Evolutionary conservation across 2,888 invertebrate genomes (phyloP), one percentile per base, ranked within the genome.

Genomic region (Ophion costatus): DNA sequence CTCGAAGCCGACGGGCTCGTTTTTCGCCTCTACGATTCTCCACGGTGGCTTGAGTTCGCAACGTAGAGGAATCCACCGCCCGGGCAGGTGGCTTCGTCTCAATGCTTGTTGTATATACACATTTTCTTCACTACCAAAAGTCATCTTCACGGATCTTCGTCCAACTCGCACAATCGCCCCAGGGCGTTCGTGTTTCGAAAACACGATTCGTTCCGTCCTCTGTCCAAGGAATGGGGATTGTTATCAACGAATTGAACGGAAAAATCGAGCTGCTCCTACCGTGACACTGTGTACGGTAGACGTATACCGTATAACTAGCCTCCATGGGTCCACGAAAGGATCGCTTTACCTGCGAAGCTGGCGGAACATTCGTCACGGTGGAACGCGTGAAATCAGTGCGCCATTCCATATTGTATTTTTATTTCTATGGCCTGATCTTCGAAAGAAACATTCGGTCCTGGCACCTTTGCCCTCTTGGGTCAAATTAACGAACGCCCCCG

Each of bases 151-250:
- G 85, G 82, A 83, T 71, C n/a, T n/a, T n/a, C 71, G 51, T 81
- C 76, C 67, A 63, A 9, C 38, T 38, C 38, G 75, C 80, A 87
- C 87, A 88, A 90, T 89, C 85, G 86, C 85, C 77, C 82, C 87
- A 89, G 90, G 88, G 88, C 88, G 87, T 88, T 86, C 87, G 86
- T 92, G 90, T 92, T 93, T 91, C 89, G 90, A 92, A 92, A 92
- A 92, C 92, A 91, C 89, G 69, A 93, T 93, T 93, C 91, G 92
- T 92, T 93, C 91, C 91, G 86, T 89, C 80, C 64, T 70, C 76
- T 38, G 80, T 66, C 71, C 57, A 75, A 82, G 75, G 56, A 71
- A 51, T 79, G 88, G 14, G 51, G 87, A 91, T 91, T 89, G 88
- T 90, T 91, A 92, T 92, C 90, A 89, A 86, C 85, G 85, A 87